A percentile compares a stretch with the other conserved stretches of the same genome.
Conservation (phyloP, 2,888 invertebrate genomes). For the Pristionchus mayeri region DNA sequence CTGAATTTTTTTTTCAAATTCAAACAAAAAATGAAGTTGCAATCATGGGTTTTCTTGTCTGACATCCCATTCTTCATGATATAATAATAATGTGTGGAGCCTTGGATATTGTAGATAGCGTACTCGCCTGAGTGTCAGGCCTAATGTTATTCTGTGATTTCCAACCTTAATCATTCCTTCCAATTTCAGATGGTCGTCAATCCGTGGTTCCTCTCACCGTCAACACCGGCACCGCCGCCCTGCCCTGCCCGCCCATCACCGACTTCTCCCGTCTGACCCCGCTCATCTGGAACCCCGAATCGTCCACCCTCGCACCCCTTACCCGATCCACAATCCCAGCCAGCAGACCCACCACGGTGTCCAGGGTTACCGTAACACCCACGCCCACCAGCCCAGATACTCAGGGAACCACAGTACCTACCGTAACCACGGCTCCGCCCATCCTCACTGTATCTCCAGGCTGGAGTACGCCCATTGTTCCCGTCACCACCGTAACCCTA, state of each 20-base stretch:
- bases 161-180: too few species aligned
- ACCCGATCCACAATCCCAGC: too few species aligned
- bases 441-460: not conserved
- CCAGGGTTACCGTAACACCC: not conserved
- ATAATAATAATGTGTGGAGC: too few species aligned
- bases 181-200: conserved; percentile 9
- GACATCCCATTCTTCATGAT: too few species aligned
- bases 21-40: too few species aligned
- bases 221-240: conserved; percentile 44
- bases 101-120: too few species aligned
- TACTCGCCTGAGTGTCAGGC: too few species aligned
- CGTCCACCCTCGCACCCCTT: not conserved
- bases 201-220: conserved; percentile 19
- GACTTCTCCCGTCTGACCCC: conserved; percentile 6
- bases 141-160: too few species aligned
- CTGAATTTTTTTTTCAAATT: too few species aligned
- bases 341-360: not conserved
- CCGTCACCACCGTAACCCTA: not conserved
- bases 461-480: too few species aligned
- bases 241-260: not conserved
- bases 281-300: conserved; percentile 21
- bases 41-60: too few species aligned
- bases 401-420: not conserved
- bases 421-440: not conserved
- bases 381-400: not conserved